Conservation (phyloP, 2,113 vertebrate species). For the Pterocles orientalis region DNA sequence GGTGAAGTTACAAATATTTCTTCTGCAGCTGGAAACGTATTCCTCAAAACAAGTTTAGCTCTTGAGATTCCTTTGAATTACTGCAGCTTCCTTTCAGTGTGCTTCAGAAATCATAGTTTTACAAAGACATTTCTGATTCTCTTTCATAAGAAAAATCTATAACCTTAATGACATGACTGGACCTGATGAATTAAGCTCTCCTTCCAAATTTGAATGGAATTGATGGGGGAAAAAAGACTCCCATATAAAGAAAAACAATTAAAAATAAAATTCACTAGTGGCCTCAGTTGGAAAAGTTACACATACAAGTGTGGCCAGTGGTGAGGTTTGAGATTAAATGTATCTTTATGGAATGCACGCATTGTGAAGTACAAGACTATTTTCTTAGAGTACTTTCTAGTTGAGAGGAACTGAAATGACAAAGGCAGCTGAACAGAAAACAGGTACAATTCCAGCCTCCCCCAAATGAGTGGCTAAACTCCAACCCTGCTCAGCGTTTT, state of each 20-base stretch:
- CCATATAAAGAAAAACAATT: neutral
- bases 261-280: neutral
- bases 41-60: neutral
- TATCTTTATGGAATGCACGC: neutral
- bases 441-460: neutral
- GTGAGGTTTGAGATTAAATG: neutral
- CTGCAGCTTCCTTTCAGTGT: neutral
- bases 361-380: neutral
- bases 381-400: constrained; percentile 38
- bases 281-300: neutral
- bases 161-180: neutral
- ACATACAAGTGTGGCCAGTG: neutral
- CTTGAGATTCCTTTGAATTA: neutral
- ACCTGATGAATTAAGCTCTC: neutral
- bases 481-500: neutral
- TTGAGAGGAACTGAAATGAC: constrained; percentile 8
- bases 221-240: neutral
- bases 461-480: neutral
- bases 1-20: neutral
- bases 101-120: neutral
- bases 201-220: neutral
- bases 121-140: neutral
- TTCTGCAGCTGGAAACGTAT: neutral
- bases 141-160: neutral
- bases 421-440: neutral